Conservation (phyloP, 2,888 invertebrate genomes). For the Lepidocyrtoides sp. region DNA sequence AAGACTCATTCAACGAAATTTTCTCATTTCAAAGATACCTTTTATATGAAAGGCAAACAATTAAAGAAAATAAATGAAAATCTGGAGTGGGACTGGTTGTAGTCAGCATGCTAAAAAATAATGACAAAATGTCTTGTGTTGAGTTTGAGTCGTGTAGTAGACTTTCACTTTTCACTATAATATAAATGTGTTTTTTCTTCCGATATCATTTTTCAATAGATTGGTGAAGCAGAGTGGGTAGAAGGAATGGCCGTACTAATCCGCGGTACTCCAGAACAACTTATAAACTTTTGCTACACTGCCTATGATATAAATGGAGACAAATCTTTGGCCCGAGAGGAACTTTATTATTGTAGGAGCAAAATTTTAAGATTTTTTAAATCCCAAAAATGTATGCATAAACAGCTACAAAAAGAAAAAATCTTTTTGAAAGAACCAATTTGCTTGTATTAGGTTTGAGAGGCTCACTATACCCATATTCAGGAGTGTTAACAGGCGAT, state of each 20-base stretch:
- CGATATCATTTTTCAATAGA: conserved; percentile 57
- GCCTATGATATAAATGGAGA: conserved; percentile 79
- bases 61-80: too few species aligned
- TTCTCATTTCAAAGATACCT: too few species aligned
- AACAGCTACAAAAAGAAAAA: neutral
- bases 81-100: too few species aligned
- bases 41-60: too few species aligned
- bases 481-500: conserved; percentile 70
- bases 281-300: conserved; percentile 78
- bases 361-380: too few species aligned
- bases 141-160: too few species aligned
- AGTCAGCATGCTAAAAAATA: too few species aligned
- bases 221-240: conserved; percentile 77
- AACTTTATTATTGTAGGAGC: conserved; percentile 72
- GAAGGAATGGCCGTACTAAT: conserved; percentile 66
- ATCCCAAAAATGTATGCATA: neutral
- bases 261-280: conserved; percentile 66
- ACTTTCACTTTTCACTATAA: too few species aligned
- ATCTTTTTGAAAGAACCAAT: too few species aligned
- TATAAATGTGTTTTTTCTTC: too few species aligned
- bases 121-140: too few species aligned
- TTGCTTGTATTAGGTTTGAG: conserved; percentile 46
- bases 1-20: too few species aligned
- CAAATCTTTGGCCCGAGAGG: conserved; percentile 77
- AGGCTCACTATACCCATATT: conserved; percentile 57